Evolutionary conservation across 2,888 invertebrate genomes (phyloP), one percentile per base, ranked within the genome.

Genomic region (Pristionchus maxplancki): DNA sequence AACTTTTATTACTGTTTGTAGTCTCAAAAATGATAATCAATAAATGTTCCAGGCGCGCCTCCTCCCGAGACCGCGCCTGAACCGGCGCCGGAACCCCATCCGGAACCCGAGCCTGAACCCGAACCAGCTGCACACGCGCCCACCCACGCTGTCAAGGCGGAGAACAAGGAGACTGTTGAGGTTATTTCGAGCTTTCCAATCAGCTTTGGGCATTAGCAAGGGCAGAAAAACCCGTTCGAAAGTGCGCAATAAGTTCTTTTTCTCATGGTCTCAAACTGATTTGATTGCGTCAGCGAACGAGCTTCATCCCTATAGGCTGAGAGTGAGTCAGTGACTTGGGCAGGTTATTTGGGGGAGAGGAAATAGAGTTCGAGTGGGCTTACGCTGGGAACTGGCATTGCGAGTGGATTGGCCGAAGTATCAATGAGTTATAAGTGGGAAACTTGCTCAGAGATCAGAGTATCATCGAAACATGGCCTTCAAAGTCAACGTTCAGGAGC

Each of bases 71-170:
- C 90, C n/a, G 88, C 87, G 17, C 90, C 89, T 34, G 90, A 90
- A 87, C 90, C 91, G 28, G 40, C 58, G n/a, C 85, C 89, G 9
- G 90, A 90, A 67, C 89, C 90, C 37, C 88, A 88, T 24, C 90
- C 90, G n/a, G 89, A 89, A 71, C 90, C 91, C 37, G 88, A 82
- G 48, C 88, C 90, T 2, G 82, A 90, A 71, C 71, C 74, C 13
- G 88, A 71, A 15, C 34, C 74, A 8, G 78, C 87, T 11, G 67
- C 74, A 15, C 67, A 84, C 37, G 88, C 90, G 34, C 31, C 82
- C 37, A 37, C 58, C 9, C 78, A 78, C 78, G 44, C 78, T 31
- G 50, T 74, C n/a, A 62, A 84, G 31, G 71, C 48, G 81, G 81
- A 81, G 50, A 50, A 81, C 28, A 31, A 81, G 81, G 31, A 11